phyloP scores from a whole-genome alignment of 1,140 invertebrate species.

The Magallana ariakensis region DNA sequence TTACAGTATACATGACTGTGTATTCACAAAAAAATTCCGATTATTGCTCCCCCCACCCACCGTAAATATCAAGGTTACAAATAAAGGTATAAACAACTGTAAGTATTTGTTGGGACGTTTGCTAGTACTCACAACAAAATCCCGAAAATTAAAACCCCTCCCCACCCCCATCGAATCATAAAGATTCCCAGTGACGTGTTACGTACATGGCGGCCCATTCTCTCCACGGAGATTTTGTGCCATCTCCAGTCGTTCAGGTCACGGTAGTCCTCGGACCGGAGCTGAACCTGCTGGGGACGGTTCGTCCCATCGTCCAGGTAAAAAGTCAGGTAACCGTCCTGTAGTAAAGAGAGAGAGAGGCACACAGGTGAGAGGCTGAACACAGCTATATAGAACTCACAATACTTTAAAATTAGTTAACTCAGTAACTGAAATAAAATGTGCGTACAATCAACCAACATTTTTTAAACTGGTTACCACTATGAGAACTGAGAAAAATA shows the following conservation, averaged over 20 bases:
- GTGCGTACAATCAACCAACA: neutral
- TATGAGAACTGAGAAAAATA: neutral
- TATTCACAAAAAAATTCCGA: no score
- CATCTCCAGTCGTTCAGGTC: conserved; percentile 68
- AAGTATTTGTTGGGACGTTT: no score
- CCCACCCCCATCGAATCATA: no score
- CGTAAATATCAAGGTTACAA: no score
- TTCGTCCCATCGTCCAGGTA: conserved; percentile 65
- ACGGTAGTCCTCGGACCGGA: conserved; percentile 50
- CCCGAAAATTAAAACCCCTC: no score
- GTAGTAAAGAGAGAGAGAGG: neutral
- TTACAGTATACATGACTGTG: no score
- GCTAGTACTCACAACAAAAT: no score
- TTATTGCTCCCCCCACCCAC: no score
- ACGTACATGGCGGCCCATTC: conserved; percentile 63
- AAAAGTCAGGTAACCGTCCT: conserved; percentile 70
- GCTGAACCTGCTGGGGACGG: conserved; percentile 52
- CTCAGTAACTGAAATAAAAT: neutral
- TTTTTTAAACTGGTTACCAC: neutral
- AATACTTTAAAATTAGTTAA: neutral
- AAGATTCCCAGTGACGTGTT: neutral
- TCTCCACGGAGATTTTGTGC: conserved; percentile 65
- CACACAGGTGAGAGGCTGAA: no score
- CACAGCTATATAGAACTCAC: neutral
- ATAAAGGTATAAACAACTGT: no score